Evolutionary conservation across 2,797 vertebrate species (phyloP).

Genomic region (Avahi laniger): DNA sequence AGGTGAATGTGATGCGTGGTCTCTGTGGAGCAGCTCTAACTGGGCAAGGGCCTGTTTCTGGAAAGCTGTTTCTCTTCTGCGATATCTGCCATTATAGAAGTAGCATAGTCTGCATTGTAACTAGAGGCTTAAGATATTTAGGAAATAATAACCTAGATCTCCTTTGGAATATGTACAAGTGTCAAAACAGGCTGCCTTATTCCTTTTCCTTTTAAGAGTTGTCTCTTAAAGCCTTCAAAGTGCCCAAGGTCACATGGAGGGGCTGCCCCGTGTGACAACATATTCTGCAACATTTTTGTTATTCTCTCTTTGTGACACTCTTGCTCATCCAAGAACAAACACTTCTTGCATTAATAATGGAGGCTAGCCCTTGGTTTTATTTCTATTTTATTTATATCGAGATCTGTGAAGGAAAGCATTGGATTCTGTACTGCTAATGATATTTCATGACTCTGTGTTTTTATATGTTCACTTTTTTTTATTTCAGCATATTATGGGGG

Average conservation of each 20-base stretch:
- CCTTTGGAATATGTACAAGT: background rate
- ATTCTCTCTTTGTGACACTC: background rate
- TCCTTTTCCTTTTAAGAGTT: background rate
- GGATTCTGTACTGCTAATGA: background rate
- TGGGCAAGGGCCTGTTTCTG: background rate
- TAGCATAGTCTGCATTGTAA: background rate
- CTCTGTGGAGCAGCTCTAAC: background rate
- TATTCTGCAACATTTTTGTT: background rate
- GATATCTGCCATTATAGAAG: background rate
- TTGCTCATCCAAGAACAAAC: background rate
- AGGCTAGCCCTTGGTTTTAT: background rate
- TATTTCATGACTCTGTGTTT: background rate
- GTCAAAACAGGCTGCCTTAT: background rate
- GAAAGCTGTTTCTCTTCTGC: slow-evolving; percentile 14
- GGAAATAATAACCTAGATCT: background rate
- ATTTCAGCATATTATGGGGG: too few relatives aligned
- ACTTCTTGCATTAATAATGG: background rate
- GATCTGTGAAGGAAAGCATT: background rate
- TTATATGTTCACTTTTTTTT: background rate
- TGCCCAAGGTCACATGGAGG: background rate
- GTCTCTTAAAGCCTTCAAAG: background rate
- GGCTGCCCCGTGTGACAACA: too few relatives aligned
- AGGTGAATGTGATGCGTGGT: background rate
- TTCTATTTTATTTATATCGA: background rate
- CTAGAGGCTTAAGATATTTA: background rate